Evolutionary conservation across 2,888 invertebrate species (phyloP).

Genomic region (Celastrina argiolus): DNA sequence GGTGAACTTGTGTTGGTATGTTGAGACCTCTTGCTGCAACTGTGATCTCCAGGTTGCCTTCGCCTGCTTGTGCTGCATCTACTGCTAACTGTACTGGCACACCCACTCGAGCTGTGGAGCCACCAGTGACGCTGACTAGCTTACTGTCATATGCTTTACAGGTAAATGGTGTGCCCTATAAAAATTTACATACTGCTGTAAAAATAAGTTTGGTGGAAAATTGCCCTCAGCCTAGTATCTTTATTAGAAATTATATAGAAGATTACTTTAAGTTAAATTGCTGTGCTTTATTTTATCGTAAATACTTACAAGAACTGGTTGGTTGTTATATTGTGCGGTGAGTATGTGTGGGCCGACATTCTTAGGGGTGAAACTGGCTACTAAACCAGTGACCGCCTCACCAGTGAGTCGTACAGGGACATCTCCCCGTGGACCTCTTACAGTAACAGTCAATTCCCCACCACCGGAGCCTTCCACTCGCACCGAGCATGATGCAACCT

Average conservation of each 20-base stretch:
- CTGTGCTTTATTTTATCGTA: not conserved
- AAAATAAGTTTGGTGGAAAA: no score
- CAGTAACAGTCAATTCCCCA: constrained; percentile 93
- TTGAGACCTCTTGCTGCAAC: constrained; percentile 95
- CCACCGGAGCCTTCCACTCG: constrained; percentile 77
- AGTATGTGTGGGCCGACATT: constrained; percentile 96
- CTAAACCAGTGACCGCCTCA: constrained; percentile 90
- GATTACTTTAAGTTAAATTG: no score
- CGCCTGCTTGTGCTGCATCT: constrained; percentile 97
- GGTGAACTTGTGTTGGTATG: constrained; percentile 96
- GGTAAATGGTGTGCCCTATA: constrained; percentile 89
- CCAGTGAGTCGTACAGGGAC: constrained; percentile 93
- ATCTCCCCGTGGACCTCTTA: constrained; percentile 91
- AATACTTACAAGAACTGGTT: constrained; percentile 82
- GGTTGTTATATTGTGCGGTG: constrained; percentile 93
- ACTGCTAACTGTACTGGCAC: constrained; percentile 96
- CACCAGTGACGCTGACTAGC: constrained; percentile 88
- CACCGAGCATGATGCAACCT: constrained; percentile 69
- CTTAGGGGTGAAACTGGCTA: constrained; percentile 93
- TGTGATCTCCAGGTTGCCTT: constrained; percentile 97
- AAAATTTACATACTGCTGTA: constrained; percentile 30
- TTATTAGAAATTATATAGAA: no score
- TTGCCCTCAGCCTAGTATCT: no score
- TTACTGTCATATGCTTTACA: constrained; percentile 96
- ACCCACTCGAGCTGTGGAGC: constrained; percentile 85